Percentiles rank a stretch among this genome's conserved stretches.
Evolutionary conservation across 2,113 vertebrate genomes (phyloP).

Genomic region (Psilopsiagon aymara): DNA sequence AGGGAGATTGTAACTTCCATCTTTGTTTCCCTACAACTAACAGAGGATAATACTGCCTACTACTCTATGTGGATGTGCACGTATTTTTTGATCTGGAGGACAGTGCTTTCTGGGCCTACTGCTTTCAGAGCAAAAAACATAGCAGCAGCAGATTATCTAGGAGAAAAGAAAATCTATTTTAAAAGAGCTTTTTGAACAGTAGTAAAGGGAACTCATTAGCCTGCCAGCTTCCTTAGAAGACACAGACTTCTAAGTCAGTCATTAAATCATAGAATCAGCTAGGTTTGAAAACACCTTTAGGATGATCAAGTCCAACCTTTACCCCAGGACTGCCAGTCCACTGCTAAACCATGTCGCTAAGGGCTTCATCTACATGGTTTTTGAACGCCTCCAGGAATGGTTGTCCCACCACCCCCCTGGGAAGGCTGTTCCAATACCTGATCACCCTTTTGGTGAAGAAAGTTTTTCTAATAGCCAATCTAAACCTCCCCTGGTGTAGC

Average conservation of each 20-base stretch:
- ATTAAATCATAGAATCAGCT: not conserved
- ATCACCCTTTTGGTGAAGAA: not conserved
- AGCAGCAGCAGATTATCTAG: not conserved
- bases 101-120: not conserved
- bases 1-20: not conserved
- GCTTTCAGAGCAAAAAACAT: not conserved
- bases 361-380: not conserved
- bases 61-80: not conserved
- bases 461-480: not conserved
- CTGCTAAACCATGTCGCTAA: not conserved
- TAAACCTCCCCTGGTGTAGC: not conserved
- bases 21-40: not conserved
- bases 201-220: not conserved
- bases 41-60: not conserved
- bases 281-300: not conserved
- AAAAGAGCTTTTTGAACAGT: not conserved
- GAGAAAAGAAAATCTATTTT: not conserved
- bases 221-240: not conserved
- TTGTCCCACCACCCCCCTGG: not conserved
- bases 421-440: not conserved
- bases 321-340: not conserved
- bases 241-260: not conserved
- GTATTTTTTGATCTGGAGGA: not conserved
- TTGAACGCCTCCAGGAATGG: not conserved
- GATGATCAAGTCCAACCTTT: not conserved